Evolutionary conservation across 2,888 invertebrate genomes (phyloP), one percentile per base, ranked within the genome.

Genomic region (Microctonus aethiopoides): DNA sequence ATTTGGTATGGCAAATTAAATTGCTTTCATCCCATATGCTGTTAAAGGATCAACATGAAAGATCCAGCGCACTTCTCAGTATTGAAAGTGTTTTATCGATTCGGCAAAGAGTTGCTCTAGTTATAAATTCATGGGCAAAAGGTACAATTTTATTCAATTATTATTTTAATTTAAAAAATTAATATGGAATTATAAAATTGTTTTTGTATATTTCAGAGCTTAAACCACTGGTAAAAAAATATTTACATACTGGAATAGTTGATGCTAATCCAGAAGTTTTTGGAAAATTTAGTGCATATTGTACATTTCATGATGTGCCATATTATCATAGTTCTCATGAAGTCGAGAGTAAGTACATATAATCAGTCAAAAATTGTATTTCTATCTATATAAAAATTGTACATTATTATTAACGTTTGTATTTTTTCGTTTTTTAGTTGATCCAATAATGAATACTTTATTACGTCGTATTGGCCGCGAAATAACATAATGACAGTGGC

Each of bases 1-100:
- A 89, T 79, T 90, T 92, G 79, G 87, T 93, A 22, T 94, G 94
- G 94, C 94, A 95, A 84, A 89, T 94, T 57, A 94, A 94, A 82
- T 87, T 93, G 0, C 87, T 91, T 4, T 89, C 90, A 1, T 89
- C 91, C 0, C 92, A 91, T 76, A 88, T 90, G 6, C 76, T 87
- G 41, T 77, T 79, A 84, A 89, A 75, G 83, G 85, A 75, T 81
- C 87, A 84, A 82, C 84, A 78, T 76, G 76, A 81, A 20, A 78
- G 77, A 10, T 70, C 73, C 6, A 88, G 89, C 74, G 88, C 89
- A 0, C 81, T 92, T 9, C 87, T 92, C 22, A 89, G 91, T 1
- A 86, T 88, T 67, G 92, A 93, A 78, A 89, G 90, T 80, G 88
- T 91, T 1, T 78, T 91, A 0, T 89, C 92, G 0, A 88, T 92